Conservation (phyloP, 2,797 vertebrate genomes). For the Onychomys arenicola region DNA sequence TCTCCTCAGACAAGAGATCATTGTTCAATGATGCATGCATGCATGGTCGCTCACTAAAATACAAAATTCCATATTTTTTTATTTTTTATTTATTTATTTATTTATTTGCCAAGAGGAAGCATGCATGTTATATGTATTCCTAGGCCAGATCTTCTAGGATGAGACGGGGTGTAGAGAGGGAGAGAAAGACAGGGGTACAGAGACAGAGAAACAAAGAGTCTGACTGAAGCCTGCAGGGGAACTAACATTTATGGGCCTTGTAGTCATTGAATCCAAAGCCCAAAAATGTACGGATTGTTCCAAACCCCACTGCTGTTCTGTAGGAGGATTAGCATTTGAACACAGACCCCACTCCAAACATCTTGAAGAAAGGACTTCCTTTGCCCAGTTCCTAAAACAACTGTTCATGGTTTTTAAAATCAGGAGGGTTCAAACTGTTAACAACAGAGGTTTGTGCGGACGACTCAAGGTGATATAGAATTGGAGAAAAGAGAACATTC, state of each 20-base stretch:
- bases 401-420: background rate
- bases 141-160: background rate
- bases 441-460: background rate
- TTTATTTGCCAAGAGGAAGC: background rate
- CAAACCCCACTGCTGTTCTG: background rate
- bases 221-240: background rate
- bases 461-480: background rate
- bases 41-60: background rate
- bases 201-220: background rate
- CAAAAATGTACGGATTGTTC: background rate
- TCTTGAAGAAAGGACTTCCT: background rate
- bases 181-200: background rate
- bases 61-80: background rate
- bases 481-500: background rate
- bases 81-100: too few relatives aligned
- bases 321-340: background rate
- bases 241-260: background rate
- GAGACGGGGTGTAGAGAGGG: background rate
- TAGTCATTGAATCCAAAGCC: background rate
- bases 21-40: background rate
- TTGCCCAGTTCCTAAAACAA: background rate
- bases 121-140: background rate
- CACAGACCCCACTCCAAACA: slow-evolving; percentile 20
- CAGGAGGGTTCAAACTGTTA: background rate
- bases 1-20: background rate